Conservation (phyloP, 2,888 invertebrate genomes). For the Taenaris catops region DNA sequence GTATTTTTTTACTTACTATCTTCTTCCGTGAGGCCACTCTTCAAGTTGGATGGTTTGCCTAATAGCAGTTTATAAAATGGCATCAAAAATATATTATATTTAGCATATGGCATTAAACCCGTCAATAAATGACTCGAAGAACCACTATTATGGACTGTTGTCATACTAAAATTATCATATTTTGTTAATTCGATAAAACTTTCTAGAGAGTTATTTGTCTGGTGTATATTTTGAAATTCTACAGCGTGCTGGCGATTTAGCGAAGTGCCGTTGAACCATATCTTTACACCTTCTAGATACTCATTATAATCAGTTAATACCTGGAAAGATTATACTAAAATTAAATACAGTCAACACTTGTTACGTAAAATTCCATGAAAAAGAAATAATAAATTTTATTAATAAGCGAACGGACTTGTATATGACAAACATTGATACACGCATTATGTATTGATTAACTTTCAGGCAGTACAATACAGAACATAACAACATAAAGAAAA, state of each 20-base stretch:
- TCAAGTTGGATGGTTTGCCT: constrained; percentile 95
- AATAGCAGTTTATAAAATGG: constrained; percentile 93
- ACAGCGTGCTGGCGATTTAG: constrained; percentile 49
- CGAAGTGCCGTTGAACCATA: constrained; percentile 75
- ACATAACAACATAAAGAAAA: too few species aligned
- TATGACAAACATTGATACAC: too few species aligned
- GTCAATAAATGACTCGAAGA: constrained; percentile 87
- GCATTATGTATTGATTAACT: too few species aligned
- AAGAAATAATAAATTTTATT: too few species aligned
- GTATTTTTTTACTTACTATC: constrained; percentile 78
- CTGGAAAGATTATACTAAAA: too few species aligned
- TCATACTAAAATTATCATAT: constrained; percentile 82
- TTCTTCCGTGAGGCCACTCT: constrained; percentile 91
- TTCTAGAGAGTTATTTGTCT: constrained; percentile 49
- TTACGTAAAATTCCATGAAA: too few species aligned
- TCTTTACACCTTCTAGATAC: constrained; percentile 85
- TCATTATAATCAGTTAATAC: constrained; percentile 73
- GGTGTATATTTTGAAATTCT: constrained; percentile 42
- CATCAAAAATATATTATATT: constrained; percentile 95
- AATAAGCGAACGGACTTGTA: too few species aligned
- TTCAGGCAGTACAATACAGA: too few species aligned
- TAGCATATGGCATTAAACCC: constrained; percentile 90
- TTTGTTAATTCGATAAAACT: constrained; percentile 55
- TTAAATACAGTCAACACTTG: too few species aligned
- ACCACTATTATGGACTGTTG: constrained; percentile 84